Base-by-base conservation (phyloP, 2,797 vertebrate genomes). In the Limosa lapponica region DNA sequence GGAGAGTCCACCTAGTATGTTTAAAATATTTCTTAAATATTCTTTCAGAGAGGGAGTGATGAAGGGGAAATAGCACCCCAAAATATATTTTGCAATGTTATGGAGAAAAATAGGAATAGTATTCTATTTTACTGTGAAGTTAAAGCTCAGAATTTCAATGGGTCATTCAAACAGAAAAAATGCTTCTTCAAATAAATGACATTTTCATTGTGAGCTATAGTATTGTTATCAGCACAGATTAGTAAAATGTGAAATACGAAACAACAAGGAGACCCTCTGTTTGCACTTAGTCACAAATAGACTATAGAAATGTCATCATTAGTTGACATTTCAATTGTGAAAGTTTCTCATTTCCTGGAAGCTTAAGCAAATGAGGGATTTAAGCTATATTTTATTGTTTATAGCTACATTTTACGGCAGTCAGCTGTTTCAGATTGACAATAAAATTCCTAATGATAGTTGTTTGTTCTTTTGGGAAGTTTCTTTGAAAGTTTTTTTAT, bases 341-440 rank as follows among this genome's bases (percentile, higher is more conserved):
- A 96, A 96, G 67, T 73, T 89, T 96, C 90, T 97, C 52, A 95
- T 97, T 98, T 97, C 85, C 91, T 97, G 77, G 65, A 96, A 89
- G 81, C 89, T 90, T 92, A 96, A 82, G 89, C 89, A 98, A 97
- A 98, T 96, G 85, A 95, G 82, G 32, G 71, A 90, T 96, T 81
- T 78, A 58, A 95, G 24, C n/a, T 85, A 30, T 95, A 95, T 96
- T 97, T 98, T 96, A 91, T 83, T 96, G 96, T 98, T 96, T 96
- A 97, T 96, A 73, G 39, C 36, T 67, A 71, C 72, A 65, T 95
- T 97, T 98, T 95, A 84, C 19, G 16, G 41, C 80, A 97, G 75
- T 97, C 95, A 97, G 93, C 91, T 97, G 90, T 81, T 98, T 97
- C 91, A 95, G 86, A 96, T 82, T 94, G 95, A 94, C 55, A 95